Evolutionary conservation across 2,113 vertebrate genomes (phyloP), one percentile per base, ranked within the genome.

Genomic region (Heliornis fulica): DNA sequence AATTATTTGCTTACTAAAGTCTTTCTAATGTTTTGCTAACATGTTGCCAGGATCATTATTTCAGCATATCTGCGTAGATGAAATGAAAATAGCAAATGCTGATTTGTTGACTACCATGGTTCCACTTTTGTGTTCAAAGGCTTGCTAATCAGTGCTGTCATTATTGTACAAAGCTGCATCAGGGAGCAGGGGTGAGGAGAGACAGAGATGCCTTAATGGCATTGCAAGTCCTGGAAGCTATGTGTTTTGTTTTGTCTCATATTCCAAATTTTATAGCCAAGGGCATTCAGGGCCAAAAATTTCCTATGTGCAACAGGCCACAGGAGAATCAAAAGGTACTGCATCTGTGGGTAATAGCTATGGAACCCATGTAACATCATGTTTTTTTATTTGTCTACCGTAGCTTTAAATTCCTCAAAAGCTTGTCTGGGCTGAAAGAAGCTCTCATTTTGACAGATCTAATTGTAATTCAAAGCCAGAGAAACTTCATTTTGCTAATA

Each of bases 1-100:
- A 98, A 98, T 98, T 97, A 98, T 98, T 98, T 98, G 97, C 97
- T 98, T 98, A 97, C 97, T 96, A 98, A 98, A 98, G 95, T 97
- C 95, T 97, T 97, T 97, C 97, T 96, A 97, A 96, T 97, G 75
- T 97, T 98, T 98, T 92, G 80, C 86, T 97, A 98, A 96, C 91
- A 89, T 93, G 94, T 95, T 97, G 94, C 96, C 83, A 95, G 95
- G 92, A 94, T 97, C 96, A 95, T 98, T 98, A 97, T 97, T 97
- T 97, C 96, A 96, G 95, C 95, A 70, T 92, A 93, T 96, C 97
- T 93, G 70, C 2, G 2, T 41, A 77, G 74, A 94, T 97, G 69
- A 87, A 85, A 90, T 57, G 78, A 93, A 93, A 96, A 68, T 34
- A 50, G 48, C 40, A 46, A 90, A 72, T 5, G 32, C 64, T 76